These are phyloP conservation scores for Sebastes minor DNA, from an alignment of 2,797 vertebrate genomes.

Conservation along the genomic window DNA sequence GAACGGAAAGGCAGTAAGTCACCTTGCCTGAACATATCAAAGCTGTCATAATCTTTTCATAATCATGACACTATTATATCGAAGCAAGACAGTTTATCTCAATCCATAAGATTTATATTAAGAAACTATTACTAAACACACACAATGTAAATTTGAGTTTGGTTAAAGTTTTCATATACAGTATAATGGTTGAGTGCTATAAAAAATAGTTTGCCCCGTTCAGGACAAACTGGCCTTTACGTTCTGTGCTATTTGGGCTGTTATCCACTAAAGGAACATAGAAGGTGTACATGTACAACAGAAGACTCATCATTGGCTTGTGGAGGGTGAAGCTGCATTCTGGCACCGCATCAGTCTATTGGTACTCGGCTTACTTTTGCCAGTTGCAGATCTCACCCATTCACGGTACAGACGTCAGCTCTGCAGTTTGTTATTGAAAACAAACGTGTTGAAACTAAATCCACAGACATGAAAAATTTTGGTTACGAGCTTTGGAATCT, in stretches of 20 bases:
- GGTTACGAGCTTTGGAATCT: conserved; percentile 99
- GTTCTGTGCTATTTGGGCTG: conserved; percentile 92
- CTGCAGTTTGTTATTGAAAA: conserved; percentile 86
- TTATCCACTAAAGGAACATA: conserved; percentile 81
- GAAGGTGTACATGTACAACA: conserved; percentile 80
- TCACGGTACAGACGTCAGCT: conserved; percentile 79
- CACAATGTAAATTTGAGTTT: conserved; percentile 83
- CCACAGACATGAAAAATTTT: conserved; percentile 96
- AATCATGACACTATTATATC: conserved; percentile 81
- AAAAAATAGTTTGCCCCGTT: conserved; percentile 80
- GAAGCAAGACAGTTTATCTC: conserved; percentile 82
- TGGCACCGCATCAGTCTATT: conserved; percentile 72
- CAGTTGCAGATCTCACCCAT: conserved; percentile 68
- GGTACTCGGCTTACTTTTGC: conserved; percentile 61
- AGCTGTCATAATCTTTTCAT: conserved; percentile 81
- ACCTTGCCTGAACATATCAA: conserved; percentile 80
- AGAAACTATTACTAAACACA: conserved; percentile 85
- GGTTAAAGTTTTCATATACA: conserved; percentile 84
- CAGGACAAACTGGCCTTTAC: conserved; percentile 89
- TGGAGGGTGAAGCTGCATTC: conserved; percentile 71
- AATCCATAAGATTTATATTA: conserved; percentile 81
- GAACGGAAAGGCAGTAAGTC: conserved; percentile 79
- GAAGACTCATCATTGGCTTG: conserved; percentile 83
- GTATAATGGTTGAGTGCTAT: conserved; percentile 84
- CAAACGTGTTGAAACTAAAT: conserved; percentile 96